These are phyloP conservation scores for Yponomeuta evonymella DNA, from an alignment of 2,888 invertebrate species.

Conservation along the genomic window DNA sequence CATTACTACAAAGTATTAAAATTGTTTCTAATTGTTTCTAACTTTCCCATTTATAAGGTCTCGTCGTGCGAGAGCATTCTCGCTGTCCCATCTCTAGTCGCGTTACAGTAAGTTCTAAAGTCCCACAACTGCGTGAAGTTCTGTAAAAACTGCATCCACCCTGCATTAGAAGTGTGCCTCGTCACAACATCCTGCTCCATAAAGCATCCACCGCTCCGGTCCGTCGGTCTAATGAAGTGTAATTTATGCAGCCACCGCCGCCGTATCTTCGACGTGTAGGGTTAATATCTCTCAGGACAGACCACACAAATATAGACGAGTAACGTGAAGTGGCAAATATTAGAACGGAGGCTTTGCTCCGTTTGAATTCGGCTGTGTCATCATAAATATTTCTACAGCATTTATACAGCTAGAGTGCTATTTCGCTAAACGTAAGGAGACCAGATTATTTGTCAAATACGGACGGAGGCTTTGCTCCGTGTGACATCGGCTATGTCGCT, in stretches of 20 bases:
- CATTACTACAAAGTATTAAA: no score
- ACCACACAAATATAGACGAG: slow-evolving; percentile 11
- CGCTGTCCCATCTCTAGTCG: not conserved
- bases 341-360: not conserved
- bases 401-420: no score
- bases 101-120: not conserved
- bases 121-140: not conserved
- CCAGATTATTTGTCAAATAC: no score
- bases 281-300: slow-evolving; percentile 12
- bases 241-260: slow-evolving; percentile 63
- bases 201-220: slow-evolving; percentile 41
- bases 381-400: no score
- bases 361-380: not conserved
- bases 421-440: no score
- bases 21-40: no score
- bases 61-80: not conserved
- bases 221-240: slow-evolving; percentile 52
- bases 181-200: slow-evolving; percentile 64
- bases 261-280: slow-evolving; percentile 42
- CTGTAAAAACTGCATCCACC: not conserved
- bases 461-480: no score
- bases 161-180: slow-evolving; percentile 35
- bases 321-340: not conserved
- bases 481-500: no score
- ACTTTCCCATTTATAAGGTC: no score